Evolutionary conservation across 1,140 invertebrate genomes (phyloP).

Genomic region (Sitophilus oryzae): DNA sequence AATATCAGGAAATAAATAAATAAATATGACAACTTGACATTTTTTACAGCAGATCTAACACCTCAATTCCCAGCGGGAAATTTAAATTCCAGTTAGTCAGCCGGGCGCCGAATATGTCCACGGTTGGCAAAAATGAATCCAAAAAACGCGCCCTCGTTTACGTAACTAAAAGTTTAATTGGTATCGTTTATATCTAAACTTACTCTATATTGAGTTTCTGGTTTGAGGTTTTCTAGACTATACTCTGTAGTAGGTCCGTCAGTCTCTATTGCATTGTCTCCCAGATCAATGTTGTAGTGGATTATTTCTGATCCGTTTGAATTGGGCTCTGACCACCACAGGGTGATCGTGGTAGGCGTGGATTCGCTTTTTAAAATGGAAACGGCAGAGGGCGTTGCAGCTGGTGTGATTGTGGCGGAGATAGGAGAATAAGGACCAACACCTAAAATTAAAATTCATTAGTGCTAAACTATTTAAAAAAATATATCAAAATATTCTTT

Average conservation of each 20-base stretch:
- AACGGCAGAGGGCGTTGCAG: constrained; percentile 67
- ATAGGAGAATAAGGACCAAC: constrained; percentile 62
- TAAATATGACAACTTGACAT: no score
- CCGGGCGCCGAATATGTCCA: no score
- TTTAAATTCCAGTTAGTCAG: no score
- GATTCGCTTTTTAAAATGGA: constrained; percentile 54
- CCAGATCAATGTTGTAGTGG: constrained; percentile 68
- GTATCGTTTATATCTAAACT: no score
- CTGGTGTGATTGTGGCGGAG: constrained; percentile 58
- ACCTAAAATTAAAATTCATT: constrained; percentile 22
- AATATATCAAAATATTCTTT: no score
- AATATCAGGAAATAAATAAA: no score
- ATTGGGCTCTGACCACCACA: constrained; percentile 68
- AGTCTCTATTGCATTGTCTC: constrained; percentile 56
- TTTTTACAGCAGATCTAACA: no score
- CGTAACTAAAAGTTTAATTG: no score
- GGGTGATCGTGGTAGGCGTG: constrained; percentile 58
- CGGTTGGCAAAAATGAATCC: no score
- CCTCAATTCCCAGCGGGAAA: no score
- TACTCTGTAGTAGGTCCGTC: constrained; percentile 50
- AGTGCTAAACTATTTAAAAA: not conserved
- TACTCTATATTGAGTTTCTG: constrained; percentile 56
- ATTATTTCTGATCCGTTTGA: constrained; percentile 66
- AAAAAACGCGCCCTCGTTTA: no score
- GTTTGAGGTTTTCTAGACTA: constrained; percentile 48